Evolutionary conservation across 2,797 vertebrate genomes (phyloP), one percentile per base, ranked within the genome.

Genomic region (Pristis pectinata): DNA sequence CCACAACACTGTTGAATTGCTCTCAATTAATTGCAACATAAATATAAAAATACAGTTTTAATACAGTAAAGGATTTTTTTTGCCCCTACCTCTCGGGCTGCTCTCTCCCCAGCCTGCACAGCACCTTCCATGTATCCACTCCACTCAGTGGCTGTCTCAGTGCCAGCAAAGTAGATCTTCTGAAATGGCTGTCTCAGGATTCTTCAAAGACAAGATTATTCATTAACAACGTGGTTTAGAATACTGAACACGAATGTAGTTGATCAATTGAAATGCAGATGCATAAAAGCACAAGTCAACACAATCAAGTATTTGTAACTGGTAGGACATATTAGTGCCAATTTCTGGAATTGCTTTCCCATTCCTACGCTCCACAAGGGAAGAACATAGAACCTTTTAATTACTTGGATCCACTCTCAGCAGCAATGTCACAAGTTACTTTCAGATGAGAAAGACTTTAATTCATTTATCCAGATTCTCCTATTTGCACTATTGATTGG

Each of bases 71-170:
- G n/a, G 0, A 11, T 70, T 70, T 37, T 3, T 3, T 76, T 49
- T 91, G 53, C 19, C 59, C 93, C 94, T 96, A 99, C 99, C 98
- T 99, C 99, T 97, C 98, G 97, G 96, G 98, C 97, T 1, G 99
- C 99, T 96, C 99, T 98, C 95, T 99, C 99, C 82, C 99, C 99
- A 9, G 99, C 98, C 96, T 99, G 98, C 19, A 99, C 97, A 0
- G 99, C 99, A 0, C 99, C 99, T 94, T 99, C 99, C 98, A 99
- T 99, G 97, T 99, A 99, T 22, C 99, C 99, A 0, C 99, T 99
- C 99, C 99, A 99, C 94, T 99, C 98, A 0, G 98, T 98, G 95
- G 99, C 98, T 0, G 99, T 99, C 96, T 99, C 99, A 0, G 99
- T 99, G 93, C 99, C 99, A 0, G 99, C 99, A 59, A 99, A 99